Evolutionary conservation across 2,113 vertebrate genomes (phyloP).

Genomic region (Rhinolophus sinicus): DNA sequence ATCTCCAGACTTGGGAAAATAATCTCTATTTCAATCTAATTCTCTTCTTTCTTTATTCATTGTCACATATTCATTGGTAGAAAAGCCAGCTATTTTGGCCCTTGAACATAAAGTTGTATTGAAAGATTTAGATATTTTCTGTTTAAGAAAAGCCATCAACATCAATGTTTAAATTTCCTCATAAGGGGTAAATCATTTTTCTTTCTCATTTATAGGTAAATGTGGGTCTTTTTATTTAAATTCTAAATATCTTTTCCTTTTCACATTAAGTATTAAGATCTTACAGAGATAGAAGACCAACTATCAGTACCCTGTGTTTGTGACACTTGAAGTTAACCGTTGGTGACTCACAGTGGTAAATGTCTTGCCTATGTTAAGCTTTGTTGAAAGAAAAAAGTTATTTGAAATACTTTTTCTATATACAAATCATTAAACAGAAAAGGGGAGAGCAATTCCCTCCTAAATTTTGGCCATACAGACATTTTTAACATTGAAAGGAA

Average conservation of each 20-base stretch:
- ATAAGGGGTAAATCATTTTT: neutral
- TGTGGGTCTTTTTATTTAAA: neutral
- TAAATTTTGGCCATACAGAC: neutral
- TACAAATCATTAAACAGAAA: neutral
- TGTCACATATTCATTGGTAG: neutral
- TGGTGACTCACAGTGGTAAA: neutral
- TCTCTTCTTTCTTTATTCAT: neutral
- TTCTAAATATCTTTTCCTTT: conserved; percentile 14
- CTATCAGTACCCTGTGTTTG: neutral
- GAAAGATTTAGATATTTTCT: conserved; percentile 42
- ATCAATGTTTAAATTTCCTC: neutral
- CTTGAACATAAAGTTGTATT: conserved; percentile 21
- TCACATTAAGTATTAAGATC: neutral
- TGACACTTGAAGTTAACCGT: conserved; percentile 5
- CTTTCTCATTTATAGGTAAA: neutral
- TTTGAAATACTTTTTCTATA: conserved; percentile 32
- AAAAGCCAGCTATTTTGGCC: conserved; percentile 12
- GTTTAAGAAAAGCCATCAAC: neutral
- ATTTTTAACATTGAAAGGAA: neutral
- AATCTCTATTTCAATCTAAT: neutral
- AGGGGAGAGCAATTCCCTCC: neutral
- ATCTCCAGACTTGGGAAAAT: neutral
- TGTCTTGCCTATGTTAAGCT: neutral
- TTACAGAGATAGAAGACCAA: neutral
- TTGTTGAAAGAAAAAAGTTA: conserved; percentile 16